A percentile compares a stretch with the other conserved stretches of the same genome.
phyloP scores from a whole-genome alignment of 2,797 vertebrate species.

The Parauchenoglanis ngamensis region DNA sequence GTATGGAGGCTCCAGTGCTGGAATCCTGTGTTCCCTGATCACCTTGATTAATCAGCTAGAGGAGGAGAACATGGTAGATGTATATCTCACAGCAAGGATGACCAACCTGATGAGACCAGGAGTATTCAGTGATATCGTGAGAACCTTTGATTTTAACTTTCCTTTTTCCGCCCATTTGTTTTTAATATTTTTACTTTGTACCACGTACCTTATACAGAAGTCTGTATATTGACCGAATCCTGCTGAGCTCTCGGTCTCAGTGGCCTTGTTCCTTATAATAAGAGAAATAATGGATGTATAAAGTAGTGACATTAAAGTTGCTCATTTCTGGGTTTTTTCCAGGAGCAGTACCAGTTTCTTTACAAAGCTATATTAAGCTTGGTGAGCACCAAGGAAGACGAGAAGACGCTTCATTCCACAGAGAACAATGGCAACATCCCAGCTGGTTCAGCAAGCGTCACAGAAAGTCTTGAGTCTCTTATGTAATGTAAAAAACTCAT shows the following conservation, averaged over 20 bases:
- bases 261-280: not conserved
- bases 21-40: slow-evolving; percentile 88
- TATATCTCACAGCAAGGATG: slow-evolving; percentile 92
- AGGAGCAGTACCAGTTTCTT: slow-evolving; percentile 96
- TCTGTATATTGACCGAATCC: not conserved
- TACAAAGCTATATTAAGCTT: slow-evolving; percentile 95
- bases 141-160: not conserved
- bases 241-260: not conserved
- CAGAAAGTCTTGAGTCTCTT: slow-evolving; percentile 92
- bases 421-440: slow-evolving; percentile 85
- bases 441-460: slow-evolving; percentile 74
- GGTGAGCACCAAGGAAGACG: slow-evolving; percentile 86
- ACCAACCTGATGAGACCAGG: slow-evolving; percentile 93
- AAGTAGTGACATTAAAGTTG: not conserved
- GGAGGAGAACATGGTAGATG: slow-evolving; percentile 83
- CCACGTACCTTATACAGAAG: not conserved
- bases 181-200: not conserved
- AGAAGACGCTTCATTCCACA: slow-evolving; percentile 80
- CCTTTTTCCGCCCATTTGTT: not conserved
- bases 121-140: slow-evolving; percentile 86
- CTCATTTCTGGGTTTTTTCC: slow-evolving; percentile 43
- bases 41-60: slow-evolving; percentile 86
- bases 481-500: slow-evolving; percentile 73
- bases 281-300: not conserved
- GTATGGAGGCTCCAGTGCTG: slow-evolving; percentile 87